These are phyloP conservation scores for Drosophila anomelani DNA, from an alignment of 2,888 invertebrate genomes.

Conservation along the genomic window DNA sequence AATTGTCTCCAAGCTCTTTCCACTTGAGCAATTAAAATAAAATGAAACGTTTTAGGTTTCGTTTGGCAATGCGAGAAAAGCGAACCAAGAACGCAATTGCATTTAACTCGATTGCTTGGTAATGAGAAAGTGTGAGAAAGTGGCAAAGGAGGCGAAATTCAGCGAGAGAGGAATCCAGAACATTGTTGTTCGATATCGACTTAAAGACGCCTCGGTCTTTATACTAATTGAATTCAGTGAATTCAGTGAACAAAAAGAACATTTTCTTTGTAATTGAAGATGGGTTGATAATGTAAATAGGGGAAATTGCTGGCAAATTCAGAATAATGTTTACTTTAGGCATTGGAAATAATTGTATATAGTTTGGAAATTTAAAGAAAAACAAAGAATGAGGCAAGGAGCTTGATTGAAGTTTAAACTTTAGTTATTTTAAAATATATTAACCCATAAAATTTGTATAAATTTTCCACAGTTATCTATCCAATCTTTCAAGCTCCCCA, in stretches of 20 bases:
- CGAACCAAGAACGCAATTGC: slow-evolving; percentile 32
- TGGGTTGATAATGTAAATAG: not conserved
- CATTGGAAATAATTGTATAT: not conserved
- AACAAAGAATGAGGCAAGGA: not conserved
- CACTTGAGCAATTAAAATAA: slow-evolving; percentile 69
- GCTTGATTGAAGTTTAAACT: no score
- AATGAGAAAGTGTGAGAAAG: slow-evolving; percentile 44
- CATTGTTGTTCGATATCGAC: slow-evolving; percentile 1
- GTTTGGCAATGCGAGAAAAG: not conserved
- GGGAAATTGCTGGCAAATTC: not conserved
- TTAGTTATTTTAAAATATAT: no score
- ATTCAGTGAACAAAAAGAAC: not conserved
- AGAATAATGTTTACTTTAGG: no score
- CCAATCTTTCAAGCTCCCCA: not conserved
- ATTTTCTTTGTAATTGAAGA: slow-evolving; percentile 3
- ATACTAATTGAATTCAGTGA: slow-evolving; percentile 13
- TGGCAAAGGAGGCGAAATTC: not conserved
- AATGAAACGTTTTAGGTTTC: slow-evolving; percentile 55
- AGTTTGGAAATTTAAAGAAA: not conserved
- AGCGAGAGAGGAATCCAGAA: not conserved
- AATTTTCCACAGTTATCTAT: not conserved
- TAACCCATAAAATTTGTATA: no score
- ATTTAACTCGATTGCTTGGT: slow-evolving; percentile 51
- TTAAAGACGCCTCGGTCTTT: slow-evolving; percentile 1
- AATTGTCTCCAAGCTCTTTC: slow-evolving; percentile 23